A percentile compares a stretch with the other conserved stretches of the same genome.
phyloP scores from a whole-genome alignment of 2,113 vertebrate genomes.

The Lathamus discolor region DNA sequence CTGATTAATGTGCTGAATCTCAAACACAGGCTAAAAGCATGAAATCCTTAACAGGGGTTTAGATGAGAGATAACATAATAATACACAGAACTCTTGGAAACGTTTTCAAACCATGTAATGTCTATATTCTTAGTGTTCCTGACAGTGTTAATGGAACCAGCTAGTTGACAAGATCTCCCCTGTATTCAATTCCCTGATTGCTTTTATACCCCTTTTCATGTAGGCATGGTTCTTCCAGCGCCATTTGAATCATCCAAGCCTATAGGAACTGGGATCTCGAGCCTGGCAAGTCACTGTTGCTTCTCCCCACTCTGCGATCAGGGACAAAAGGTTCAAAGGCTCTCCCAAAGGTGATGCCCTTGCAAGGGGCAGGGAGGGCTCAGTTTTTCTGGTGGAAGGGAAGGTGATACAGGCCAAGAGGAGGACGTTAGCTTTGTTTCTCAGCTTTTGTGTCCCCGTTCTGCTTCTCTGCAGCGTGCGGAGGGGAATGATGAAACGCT shows the following conservation, averaged over 20 bases:
- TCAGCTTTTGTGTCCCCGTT: not conserved
- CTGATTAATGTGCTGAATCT: conserved; percentile 71
- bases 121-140: conserved; percentile 66
- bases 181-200: conserved; percentile 27
- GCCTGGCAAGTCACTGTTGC: accelerated
- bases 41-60: conserved; percentile 72
- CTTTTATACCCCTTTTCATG: conserved; percentile 20
- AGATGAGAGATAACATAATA: conserved; percentile 70
- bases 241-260: not conserved
- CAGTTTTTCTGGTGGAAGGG: not conserved
- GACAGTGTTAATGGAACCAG: conserved; percentile 62
- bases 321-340: not conserved
- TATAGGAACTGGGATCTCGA: not conserved
- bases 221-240: not conserved
- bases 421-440: not conserved
- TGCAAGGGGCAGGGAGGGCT: not conserved
- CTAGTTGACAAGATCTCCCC: conserved; percentile 66
- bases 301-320: not conserved
- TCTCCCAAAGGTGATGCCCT: not conserved
- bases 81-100: conserved; percentile 70
- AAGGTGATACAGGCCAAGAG: not conserved
- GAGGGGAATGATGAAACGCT: not conserved
- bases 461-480: not conserved
- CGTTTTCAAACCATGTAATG: conserved; percentile 66
- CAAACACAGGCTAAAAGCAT: conserved; percentile 68